Evolutionary conservation across 2,797 vertebrate genomes (phyloP).

Genomic region (Chelidonichthys spinosus): DNA sequence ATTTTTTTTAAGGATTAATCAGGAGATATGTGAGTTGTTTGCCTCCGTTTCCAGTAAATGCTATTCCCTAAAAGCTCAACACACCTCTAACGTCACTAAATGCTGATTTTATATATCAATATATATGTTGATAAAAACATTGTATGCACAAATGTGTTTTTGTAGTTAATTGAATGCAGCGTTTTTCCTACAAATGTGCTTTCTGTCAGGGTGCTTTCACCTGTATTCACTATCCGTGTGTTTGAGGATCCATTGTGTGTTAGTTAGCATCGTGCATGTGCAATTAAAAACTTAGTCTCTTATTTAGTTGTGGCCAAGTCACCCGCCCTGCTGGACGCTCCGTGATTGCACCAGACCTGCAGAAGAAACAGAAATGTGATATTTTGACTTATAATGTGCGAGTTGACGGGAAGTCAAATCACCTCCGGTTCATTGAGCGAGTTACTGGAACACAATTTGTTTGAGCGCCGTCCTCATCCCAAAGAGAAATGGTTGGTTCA

Average conservation of each 20-base stretch:
- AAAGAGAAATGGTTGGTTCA: constrained; percentile 47
- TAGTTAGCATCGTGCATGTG: constrained; percentile 8
- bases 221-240: neutral
- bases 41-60: constrained; percentile 2
- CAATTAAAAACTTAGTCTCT: constrained; percentile 25
- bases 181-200: constrained; percentile 5
- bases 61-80: neutral
- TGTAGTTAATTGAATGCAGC: constrained; percentile 1
- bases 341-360: constrained; percentile 41
- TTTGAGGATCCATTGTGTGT: constrained; percentile 3
- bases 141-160: neutral
- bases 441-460: constrained; percentile 62
- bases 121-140: neutral
- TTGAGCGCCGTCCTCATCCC: constrained; percentile 42
- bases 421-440: constrained; percentile 62
- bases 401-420: constrained; percentile 61
- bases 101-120: constrained; percentile 6
- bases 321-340: constrained; percentile 38
- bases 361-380: constrained; percentile 57
- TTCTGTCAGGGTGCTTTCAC: neutral
- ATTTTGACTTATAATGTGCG: constrained; percentile 59
- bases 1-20: neutral
- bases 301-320: constrained; percentile 46
- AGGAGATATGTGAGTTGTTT: neutral
- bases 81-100: constrained; percentile 2